These are phyloP conservation scores for Cataglyphis altisquamis DNA, from an alignment of 2,888 invertebrate species.

Conservation along the genomic window DNA sequence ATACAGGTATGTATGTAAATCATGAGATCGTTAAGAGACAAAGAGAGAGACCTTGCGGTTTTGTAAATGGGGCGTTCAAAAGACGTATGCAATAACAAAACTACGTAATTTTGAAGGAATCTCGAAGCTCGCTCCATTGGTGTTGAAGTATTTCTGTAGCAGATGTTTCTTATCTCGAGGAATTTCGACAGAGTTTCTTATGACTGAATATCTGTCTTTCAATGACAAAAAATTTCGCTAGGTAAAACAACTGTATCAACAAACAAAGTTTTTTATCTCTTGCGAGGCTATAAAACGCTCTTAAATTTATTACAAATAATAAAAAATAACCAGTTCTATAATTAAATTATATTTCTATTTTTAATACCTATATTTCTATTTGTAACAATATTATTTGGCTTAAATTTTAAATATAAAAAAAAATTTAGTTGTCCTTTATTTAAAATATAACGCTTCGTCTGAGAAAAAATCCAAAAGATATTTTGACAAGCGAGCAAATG, in stretches of 20 bases:
- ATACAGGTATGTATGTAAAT: not conserved
- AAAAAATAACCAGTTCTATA: not conserved
- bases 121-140: not conserved
- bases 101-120: conserved; percentile 38
- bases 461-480: not conserved
- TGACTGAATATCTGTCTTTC: conserved; percentile 24
- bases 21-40: not conserved
- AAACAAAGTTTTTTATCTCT: not conserved
- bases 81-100: conserved; percentile 7
- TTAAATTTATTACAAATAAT: conserved; percentile 17
- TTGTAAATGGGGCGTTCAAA: not conserved
- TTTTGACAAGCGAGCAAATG: conserved; percentile 9
- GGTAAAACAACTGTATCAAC: not conserved
- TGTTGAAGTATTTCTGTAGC: conserved; percentile 33
- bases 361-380: not conserved
- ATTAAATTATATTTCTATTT: not conserved
- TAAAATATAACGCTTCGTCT: not conserved
- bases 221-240: conserved; percentile 31
- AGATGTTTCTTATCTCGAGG: conserved; percentile 46
- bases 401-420: not conserved
- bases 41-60: not conserved
- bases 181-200: conserved; percentile 38
- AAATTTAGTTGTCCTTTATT: not conserved
- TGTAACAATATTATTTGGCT: not conserved
- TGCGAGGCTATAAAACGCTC: not conserved